Percentiles rank a stretch among this genome's conserved stretches.
These are phyloP conservation scores for Drosophila maculinotata DNA, from an alignment of 2,888 invertebrate species.

Conservation along the genomic window DNA sequence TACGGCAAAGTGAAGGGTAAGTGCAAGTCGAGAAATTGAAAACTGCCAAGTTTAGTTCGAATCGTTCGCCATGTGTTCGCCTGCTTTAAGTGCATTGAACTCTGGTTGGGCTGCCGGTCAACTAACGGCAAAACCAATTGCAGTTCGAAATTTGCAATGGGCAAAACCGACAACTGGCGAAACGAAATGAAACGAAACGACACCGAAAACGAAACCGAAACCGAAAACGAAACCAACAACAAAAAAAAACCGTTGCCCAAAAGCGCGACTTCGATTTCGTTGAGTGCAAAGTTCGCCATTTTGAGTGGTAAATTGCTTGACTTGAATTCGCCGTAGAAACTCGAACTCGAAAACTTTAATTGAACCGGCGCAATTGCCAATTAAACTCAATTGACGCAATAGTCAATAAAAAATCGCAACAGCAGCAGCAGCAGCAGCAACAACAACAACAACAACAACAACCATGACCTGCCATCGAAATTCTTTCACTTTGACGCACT, in stretches of 20 bases:
- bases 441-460: conserved; percentile 54
- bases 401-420: conserved; percentile 46
- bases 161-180: conserved; percentile 27
- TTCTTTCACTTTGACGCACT: conserved; percentile 21
- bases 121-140: conserved; percentile 61
- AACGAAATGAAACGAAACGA: conserved; percentile 37
- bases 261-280: conserved; percentile 4
- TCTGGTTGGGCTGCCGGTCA: conserved; percentile 25
- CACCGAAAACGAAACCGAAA: conserved; percentile 29
- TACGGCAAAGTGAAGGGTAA: conserved; percentile 87
- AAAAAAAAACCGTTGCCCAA: conserved; percentile 56
- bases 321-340: conserved; percentile 59
- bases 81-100: conserved; percentile 63
- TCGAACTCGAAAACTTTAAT: conserved; percentile 61
- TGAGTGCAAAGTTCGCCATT: conserved; percentile 71
- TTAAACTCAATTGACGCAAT: conserved; percentile 75
- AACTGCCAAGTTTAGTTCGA: conserved; percentile 12
- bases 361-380: conserved; percentile 70
- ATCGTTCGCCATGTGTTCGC: conserved; percentile 28
- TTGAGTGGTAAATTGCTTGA: conserved; percentile 54
- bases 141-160: conserved; percentile 36
- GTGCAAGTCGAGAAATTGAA: conserved; percentile 30
- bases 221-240: conserved; percentile 13
- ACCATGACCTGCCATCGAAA: conserved; percentile 68
- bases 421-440: conserved; percentile 10